phyloP scores from a whole-genome alignment of 2,113 vertebrate genomes.

The Malurus alboscapulatus region DNA sequence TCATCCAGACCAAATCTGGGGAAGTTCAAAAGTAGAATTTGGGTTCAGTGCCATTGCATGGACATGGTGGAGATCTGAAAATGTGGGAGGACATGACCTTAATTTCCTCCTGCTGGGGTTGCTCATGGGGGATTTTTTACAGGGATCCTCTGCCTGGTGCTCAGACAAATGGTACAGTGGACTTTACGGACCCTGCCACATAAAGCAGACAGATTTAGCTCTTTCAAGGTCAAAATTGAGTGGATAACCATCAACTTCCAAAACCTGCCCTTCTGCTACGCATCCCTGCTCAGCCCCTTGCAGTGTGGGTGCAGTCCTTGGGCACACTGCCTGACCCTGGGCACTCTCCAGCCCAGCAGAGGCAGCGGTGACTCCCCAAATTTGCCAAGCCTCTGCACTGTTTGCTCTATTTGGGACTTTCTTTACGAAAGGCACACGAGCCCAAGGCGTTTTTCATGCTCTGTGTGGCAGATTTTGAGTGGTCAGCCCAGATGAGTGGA shows the following conservation, averaged over 20 bases:
- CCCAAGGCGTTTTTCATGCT: neutral
- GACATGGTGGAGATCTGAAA: fast-evolving
- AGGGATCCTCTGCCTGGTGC: neutral
- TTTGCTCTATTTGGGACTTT: fast-evolving
- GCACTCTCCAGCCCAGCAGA: neutral
- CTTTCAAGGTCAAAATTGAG: neutral
- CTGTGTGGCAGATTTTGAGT: fast-evolving
- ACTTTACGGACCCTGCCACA: fast-evolving
- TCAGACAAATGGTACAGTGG: neutral
- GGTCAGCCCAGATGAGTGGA: neutral
- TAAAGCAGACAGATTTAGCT: neutral
- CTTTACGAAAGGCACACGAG: neutral
- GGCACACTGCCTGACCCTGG: fast-evolving
- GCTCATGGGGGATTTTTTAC: fast-evolving
- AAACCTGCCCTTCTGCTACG: neutral
- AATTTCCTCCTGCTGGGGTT: neutral
- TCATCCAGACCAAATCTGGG: neutral
- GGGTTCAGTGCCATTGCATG: neutral
- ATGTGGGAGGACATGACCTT: neutral
- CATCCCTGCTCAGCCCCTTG: neutral
- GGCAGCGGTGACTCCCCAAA: neutral
- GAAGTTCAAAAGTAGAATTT: neutral
- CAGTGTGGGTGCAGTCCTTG: neutral
- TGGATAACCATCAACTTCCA: neutral
- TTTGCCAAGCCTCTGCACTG: neutral